Evolutionary conservation across 2,888 invertebrate genomes (phyloP).

Genomic region (Caenorhabditis doughertyi): DNA sequence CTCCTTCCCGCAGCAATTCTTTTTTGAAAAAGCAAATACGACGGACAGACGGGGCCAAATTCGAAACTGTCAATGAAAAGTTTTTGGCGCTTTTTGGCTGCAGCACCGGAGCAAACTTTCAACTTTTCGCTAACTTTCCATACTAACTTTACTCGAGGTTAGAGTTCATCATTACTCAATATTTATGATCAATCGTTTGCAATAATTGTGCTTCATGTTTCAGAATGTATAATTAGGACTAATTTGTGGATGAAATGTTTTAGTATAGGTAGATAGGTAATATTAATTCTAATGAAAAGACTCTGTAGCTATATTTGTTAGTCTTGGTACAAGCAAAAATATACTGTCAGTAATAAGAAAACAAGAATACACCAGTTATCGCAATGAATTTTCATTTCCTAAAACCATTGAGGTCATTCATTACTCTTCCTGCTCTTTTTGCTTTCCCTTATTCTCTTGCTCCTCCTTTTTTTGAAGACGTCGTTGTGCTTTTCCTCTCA

Average conservation of each 20-base stretch:
- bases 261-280: too few species aligned
- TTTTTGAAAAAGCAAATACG: conserved; percentile 51
- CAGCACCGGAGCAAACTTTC: conserved; percentile 30
- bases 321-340: too few species aligned
- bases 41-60: conserved; percentile 29
- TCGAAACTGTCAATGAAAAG: conserved; percentile 56
- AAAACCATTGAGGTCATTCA: neutral
- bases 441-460: neutral
- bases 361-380: neutral
- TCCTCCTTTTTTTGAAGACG: conserved; percentile 35
- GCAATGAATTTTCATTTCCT: neutral
- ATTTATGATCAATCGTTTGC: neutral
- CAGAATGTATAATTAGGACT: too few species aligned
- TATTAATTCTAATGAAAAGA: neutral
- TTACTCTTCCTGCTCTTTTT: conserved; percentile 6
- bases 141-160: conserved; percentile 14
- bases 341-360: neutral
- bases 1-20: conserved; percentile 24
- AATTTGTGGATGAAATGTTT: too few species aligned
- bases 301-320: too few species aligned
- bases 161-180: conserved; percentile 3
- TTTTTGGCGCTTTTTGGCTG: conserved; percentile 29
- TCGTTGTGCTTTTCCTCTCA: conserved; percentile 22
- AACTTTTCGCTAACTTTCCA: conserved; percentile 26
- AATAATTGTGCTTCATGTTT: too few species aligned